Percentiles rank a stretch among this genome's conserved stretches.
Evolutionary conservation across 2,797 vertebrate genomes (phyloP).

Genomic region (Calcarius lapponicus): DNA sequence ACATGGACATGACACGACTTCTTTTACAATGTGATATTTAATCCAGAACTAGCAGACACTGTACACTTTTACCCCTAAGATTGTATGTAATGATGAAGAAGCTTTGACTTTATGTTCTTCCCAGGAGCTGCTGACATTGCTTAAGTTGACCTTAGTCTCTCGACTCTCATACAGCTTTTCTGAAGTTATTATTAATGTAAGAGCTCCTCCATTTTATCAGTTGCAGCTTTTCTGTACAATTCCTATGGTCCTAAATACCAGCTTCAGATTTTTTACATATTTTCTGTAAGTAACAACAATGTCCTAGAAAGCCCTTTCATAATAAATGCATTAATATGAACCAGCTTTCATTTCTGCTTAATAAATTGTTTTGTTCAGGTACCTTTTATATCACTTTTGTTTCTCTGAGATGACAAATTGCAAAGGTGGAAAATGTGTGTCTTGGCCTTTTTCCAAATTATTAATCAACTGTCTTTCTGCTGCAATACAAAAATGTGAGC

Average conservation of each 20-base stretch:
- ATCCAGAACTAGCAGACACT: neutral
- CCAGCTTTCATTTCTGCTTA: neutral
- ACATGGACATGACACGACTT: neutral
- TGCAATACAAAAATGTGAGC: neutral
- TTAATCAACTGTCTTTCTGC: neutral
- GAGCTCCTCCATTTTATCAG: neutral
- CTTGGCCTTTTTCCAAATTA: conserved; percentile 36
- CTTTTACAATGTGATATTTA: neutral
- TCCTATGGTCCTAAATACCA: neutral
- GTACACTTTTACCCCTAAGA: neutral
- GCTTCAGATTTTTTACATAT: neutral
- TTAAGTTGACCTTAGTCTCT: neutral
- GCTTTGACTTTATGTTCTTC: neutral
- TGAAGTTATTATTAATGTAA: neutral
- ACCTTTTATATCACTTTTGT: neutral
- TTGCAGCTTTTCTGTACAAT: neutral
- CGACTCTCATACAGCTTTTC: neutral
- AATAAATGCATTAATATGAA: neutral
- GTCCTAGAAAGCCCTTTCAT: neutral
- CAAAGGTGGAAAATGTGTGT: neutral
- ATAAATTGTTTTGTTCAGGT: neutral
- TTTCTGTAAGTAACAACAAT: neutral
- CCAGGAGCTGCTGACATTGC: neutral
- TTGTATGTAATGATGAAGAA: neutral
- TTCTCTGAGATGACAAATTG: conserved; percentile 2